phyloP scores from a whole-genome alignment of 2,888 invertebrate genomes.

The Hypolimnas misippus region DNA sequence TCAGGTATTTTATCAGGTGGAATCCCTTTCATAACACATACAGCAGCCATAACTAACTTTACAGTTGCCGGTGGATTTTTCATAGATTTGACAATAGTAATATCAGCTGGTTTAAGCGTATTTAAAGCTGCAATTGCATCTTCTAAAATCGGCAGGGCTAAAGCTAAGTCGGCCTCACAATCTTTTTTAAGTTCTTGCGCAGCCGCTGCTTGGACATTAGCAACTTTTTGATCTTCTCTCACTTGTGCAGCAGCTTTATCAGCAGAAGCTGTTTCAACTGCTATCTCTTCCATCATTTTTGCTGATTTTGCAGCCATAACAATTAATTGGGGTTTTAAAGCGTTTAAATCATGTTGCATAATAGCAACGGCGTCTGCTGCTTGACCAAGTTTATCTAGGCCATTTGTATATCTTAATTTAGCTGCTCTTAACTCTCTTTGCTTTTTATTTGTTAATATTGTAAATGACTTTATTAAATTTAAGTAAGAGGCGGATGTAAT shows the following conservation, averaged over 20 bases:
- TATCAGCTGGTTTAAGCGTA: conserved; percentile 93
- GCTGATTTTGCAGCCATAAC: conserved; percentile 88
- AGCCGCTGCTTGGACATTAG: conserved; percentile 93
- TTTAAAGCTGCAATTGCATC: conserved; percentile 90
- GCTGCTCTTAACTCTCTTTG: conserved; percentile 89
- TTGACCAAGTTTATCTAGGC: conserved; percentile 90
- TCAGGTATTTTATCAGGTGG: conserved; percentile 91
- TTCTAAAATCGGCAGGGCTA: conserved; percentile 92
- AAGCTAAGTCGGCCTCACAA: conserved; percentile 96
- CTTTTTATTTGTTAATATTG: conserved; percentile 87
- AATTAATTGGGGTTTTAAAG: conserved; percentile 89
- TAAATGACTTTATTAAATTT: conserved; percentile 91
- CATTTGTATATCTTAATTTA: conserved; percentile 90
- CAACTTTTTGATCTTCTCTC: conserved; percentile 93
- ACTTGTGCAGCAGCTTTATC: conserved; percentile 91
- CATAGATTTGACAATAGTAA: conserved; percentile 94
- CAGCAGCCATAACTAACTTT: conserved; percentile 94
- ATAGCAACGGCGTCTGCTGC: conserved; percentile 89
- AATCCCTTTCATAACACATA: conserved; percentile 93
- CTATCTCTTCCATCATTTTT: conserved; percentile 90
- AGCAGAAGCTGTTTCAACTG: conserved; percentile 89
- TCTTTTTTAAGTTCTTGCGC: conserved; percentile 93
- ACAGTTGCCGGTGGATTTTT: conserved; percentile 93
- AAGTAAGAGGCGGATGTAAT: conserved; percentile 94
- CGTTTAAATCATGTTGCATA: conserved; percentile 90